A percentile compares a stretch with the other conserved stretches of the same genome.
These are phyloP conservation scores for Megaustenia siamemsis DNA, from an alignment of 2,888 invertebrate genomes.

Conservation along the genomic window DNA sequence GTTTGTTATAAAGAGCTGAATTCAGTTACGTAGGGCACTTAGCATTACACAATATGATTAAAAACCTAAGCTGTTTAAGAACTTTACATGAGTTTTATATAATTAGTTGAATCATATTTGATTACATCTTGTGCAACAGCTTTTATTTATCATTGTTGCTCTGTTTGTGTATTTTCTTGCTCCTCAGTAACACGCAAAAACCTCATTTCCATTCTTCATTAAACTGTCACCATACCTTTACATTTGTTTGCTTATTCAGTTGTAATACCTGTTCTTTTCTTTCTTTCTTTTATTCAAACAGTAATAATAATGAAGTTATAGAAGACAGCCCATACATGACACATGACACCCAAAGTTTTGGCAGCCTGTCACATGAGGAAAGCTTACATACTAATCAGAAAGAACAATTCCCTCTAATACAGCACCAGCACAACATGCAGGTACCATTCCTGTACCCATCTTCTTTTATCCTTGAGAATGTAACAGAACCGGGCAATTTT, in stretches of 20 bases:
- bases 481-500: not conserved
- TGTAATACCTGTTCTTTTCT: not conserved
- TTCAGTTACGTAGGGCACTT: too few relatives aligned
- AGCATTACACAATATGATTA: too few relatives aligned
- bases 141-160: too few relatives aligned
- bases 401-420: conserved; percentile 32
- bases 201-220: not conserved
- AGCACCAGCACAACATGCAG: conserved; percentile 18
- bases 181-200: too few relatives aligned
- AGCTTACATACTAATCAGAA: not conserved
- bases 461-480: not conserved
- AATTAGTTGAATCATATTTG: too few relatives aligned
- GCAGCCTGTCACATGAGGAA: not conserved
- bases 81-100: too few relatives aligned
- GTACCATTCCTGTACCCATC: conserved; percentile 34
- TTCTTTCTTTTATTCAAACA: conserved; percentile 1
- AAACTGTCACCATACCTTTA: not conserved
- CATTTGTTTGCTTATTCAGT: not conserved
- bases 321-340: not conserved
- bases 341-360: not conserved
- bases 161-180: too few relatives aligned
- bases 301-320: conserved; percentile 1
- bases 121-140: too few relatives aligned
- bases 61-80: too few relatives aligned
- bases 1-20: too few relatives aligned